Conservation (phyloP, 2,113 vertebrate species). For the Vidua chalybeata region DNA sequence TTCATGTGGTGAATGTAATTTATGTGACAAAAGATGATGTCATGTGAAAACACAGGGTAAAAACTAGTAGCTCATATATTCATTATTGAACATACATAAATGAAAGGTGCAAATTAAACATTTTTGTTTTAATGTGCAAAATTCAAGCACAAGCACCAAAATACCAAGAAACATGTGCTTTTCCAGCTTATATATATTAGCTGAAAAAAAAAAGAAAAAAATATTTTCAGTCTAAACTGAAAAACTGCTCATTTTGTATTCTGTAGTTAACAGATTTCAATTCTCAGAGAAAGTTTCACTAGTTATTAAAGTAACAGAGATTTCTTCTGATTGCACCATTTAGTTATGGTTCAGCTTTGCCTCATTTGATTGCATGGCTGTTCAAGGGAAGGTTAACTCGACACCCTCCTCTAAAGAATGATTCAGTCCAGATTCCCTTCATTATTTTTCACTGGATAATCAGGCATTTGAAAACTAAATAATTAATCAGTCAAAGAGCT, state of each 20-base stretch:
- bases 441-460: conserved; percentile 31
- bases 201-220: background rate
- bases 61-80: background rate
- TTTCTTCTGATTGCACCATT: background rate
- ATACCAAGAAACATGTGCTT: background rate
- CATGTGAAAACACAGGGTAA: background rate
- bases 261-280: background rate
- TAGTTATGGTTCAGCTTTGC: background rate
- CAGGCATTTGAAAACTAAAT: conserved; percentile 30
- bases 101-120: background rate
- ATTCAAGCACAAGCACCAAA: background rate
- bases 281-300: background rate
- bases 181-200: background rate
- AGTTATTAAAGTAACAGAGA: background rate
- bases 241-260: background rate
- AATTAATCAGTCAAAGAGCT: conserved; percentile 10
- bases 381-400: conserved; percentile 7
- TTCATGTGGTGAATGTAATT: background rate
- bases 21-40: background rate
- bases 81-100: background rate
- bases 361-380: background rate
- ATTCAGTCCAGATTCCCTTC: background rate
- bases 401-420: background rate
- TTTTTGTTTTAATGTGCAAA: background rate
- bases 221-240: background rate